Base-by-base conservation (phyloP, 53 echinoderm and acorn worm species). In the Arbacia lixula region DNA sequence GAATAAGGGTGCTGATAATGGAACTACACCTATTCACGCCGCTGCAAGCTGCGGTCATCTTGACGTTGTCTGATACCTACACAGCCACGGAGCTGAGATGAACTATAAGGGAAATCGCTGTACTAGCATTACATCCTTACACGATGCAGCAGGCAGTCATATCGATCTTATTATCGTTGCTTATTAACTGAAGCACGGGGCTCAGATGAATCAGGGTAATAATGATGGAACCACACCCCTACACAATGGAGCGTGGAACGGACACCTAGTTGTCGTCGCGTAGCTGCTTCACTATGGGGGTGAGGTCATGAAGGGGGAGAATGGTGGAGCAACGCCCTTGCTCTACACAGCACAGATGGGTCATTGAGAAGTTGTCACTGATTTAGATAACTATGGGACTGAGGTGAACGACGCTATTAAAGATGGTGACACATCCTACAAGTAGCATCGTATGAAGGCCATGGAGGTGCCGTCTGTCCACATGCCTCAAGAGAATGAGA, bases 141-240 rank as follows among this genome's bases (percentile, higher is more conserved):
- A 35, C 20, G 36, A n/a, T 34, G 65, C 65, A 34, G 65, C 35
- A 36, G 6, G 36, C n/a, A 36, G 35, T 4, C 32, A 65, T 65
- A 5, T 65, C 5, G 12, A 65, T 11, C 16, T 65, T n/a, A n/a
- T n/a, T n/a, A n/a, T n/a, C 16, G 20, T 17, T 3, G 33, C 33
- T n/a, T 65, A 65, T 65, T 36, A 35, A 6, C 33, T 65, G 19
- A 35, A 1, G 32, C 65, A 35, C 33, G 65, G 65, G 36, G 65
- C 65, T 65, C 34, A 65, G 33, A 6, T 65, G 36, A 65, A 65
- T 34, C 33, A 65, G 36, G 65, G 65, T 4, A 34, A 65, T 34
- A 65, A 65, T 12, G 65, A 26, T 20, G 65, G 65, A 17, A 33
- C 19, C 19, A 65, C 36, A 17, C 34, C 65, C 4, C n/a, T 65